A percentile compares a stretch with the other conserved stretches of the same genome.
These are phyloP conservation scores for Lamprotornis superbus DNA, from an alignment of 2,113 vertebrate species.

Conservation along the genomic window DNA sequence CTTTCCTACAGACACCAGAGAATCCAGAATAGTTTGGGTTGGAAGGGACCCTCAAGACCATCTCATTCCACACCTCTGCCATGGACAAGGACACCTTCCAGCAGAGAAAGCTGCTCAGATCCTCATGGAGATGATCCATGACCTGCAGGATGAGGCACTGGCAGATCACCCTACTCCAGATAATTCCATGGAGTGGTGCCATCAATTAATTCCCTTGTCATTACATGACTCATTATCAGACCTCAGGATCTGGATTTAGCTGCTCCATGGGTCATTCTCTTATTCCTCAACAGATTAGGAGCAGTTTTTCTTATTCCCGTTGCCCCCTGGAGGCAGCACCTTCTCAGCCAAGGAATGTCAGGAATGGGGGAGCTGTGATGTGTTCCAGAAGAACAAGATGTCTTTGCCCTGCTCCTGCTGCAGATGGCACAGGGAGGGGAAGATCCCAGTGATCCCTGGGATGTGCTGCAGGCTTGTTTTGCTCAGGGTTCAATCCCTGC, in stretches of 20 bases:
- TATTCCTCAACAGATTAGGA: background rate
- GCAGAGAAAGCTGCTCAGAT: background rate
- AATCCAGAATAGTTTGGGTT: background rate
- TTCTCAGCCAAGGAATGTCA: background rate
- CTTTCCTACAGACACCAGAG: background rate
- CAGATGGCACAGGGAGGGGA: background rate
- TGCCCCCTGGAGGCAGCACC: background rate
- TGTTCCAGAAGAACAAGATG: accelerated
- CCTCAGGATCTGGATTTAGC: background rate
- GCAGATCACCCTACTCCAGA: background rate
- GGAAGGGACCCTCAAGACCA: background rate
- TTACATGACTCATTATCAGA: background rate
- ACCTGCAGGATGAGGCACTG: background rate
- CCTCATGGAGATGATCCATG: background rate
- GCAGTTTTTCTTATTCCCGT: background rate
- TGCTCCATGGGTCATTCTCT: background rate
- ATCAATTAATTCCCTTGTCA: background rate
- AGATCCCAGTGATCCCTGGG: background rate
- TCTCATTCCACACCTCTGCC: background rate
- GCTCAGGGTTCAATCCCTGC: background rate
- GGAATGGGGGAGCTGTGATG: background rate
- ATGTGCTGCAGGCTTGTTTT: background rate
- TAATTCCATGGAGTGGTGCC: background rate
- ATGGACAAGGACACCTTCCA: background rate
- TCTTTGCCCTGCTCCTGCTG: background rate